Evolutionary conservation across 2,888 invertebrate species (phyloP).

Genomic region (Agrilus cyanescens): DNA sequence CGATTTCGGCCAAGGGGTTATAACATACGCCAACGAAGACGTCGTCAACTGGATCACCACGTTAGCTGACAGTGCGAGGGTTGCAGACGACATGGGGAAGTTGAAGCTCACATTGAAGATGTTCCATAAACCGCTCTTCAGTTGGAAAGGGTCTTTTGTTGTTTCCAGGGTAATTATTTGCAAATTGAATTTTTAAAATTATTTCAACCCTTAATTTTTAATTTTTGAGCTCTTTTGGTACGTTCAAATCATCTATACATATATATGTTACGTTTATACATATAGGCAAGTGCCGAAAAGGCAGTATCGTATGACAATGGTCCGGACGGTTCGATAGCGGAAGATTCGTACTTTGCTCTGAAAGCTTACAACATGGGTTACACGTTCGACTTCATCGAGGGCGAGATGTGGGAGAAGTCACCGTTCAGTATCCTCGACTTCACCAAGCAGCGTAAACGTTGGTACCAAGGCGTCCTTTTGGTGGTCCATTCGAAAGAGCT

Average conservation of each 20-base stretch:
- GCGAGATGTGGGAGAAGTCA: constrained; percentile 98
- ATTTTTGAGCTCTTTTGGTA: too few species aligned
- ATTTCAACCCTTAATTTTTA: too few species aligned
- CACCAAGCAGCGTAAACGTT: constrained; percentile 89
- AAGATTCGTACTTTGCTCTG: constrained; percentile 96
- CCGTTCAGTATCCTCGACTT: constrained; percentile 93
- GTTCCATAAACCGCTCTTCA: constrained; percentile 90
- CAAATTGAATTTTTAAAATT: background rate
- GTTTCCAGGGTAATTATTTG: constrained; percentile 73
- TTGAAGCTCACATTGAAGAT: constrained; percentile 80
- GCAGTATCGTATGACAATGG: constrained; percentile 93
- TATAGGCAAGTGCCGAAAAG: constrained; percentile 76
- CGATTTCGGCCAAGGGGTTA: constrained; percentile 90
- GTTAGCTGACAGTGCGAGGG: constrained; percentile 90
- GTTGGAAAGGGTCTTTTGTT: constrained; percentile 97
- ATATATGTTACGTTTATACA: too few species aligned
- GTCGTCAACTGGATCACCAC: constrained; percentile 96
- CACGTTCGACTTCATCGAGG: constrained; percentile 90
- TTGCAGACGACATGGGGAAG: constrained; percentile 97
- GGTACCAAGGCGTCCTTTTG: constrained; percentile 85
- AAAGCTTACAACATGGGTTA: constrained; percentile 84
- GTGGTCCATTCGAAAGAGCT: constrained; percentile 81
- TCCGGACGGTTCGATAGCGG: constrained; percentile 92
- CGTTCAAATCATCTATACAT: too few species aligned
- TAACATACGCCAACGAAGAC: constrained; percentile 92